Evolutionary conservation across 2,113 vertebrate genomes (phyloP), one percentile per base, ranked within the genome.

Genomic region (Eidolon helvum): DNA sequence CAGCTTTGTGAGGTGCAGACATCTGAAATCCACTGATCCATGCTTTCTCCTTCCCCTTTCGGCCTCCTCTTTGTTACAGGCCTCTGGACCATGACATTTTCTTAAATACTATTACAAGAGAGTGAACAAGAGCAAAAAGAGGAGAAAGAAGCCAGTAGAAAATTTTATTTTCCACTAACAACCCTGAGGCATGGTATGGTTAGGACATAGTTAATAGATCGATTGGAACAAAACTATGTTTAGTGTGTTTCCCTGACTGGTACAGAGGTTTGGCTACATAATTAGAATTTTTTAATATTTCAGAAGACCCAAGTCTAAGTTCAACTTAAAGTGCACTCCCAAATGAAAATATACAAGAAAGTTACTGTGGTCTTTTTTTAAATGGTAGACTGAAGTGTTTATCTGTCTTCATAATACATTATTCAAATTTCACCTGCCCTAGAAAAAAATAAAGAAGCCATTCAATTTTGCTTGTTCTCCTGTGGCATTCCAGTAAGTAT

Each of bases 381-480:
- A 74, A 65, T 35, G 35, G 53, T 50, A 68, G 33, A 55, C 26
- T 79, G 5, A 66, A 89, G 22, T 65, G 33, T 45, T 80, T 75
- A 68, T 65, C 38, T 72, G 77, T 66, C 69, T 61, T 89, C 65
- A 85, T 26, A 66, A 38, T 35, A 59, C 1, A 0, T 66, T 92
- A 72, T 30, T 87, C 68, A 92, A 43, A 83, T 78, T 92, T 94
- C 80, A 93, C 92, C 75, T 84, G 82, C 69, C 40, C 72, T 43
- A 45, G 30, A 55, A 84, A 93, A 93, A 83, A 82, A 94, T 19
- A 92, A 92, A 71, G 80, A 87, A 78, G 63, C 40, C 59, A 68
- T 87, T 95, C 86, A 45, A 40, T 57, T 93, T 55, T 33, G 55
- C 65, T 45, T 61, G 53, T 72, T 94, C 53, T 82, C 61, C 43